These are phyloP conservation scores for Hylaeus volcanicus DNA, from an alignment of 1,140 invertebrate genomes.

Conservation along the genomic window DNA sequence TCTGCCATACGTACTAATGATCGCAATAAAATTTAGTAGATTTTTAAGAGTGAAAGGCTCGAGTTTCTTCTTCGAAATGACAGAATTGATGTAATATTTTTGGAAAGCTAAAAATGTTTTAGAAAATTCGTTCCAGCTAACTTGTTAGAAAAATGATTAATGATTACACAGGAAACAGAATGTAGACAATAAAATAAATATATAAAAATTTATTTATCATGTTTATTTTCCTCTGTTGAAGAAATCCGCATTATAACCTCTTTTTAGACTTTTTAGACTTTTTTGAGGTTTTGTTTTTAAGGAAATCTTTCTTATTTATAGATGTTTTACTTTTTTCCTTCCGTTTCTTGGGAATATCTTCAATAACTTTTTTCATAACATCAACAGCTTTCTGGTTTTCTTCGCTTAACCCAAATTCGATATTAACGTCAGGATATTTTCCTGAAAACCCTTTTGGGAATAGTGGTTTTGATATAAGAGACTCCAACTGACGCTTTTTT, in stretches of 20 bases:
- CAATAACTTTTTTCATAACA: conserved; percentile 80
- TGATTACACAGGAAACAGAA: neutral
- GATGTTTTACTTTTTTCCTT: conserved; percentile 56
- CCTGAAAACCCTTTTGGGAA: conserved; percentile 86
- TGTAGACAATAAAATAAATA: conserved; percentile 28
- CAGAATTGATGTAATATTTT: neutral
- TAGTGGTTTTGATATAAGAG: conserved; percentile 83
- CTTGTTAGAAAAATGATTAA: neutral
- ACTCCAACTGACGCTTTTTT: conserved; percentile 82
- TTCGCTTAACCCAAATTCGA: conserved; percentile 55
- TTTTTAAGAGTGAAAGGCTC: conserved; percentile 28
- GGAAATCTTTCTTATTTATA: conserved; percentile 31
- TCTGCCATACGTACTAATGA: conserved; percentile 58
- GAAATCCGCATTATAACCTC: conserved; percentile 37
- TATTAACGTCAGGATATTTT: conserved; percentile 83
- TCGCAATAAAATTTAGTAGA: conserved; percentile 10
- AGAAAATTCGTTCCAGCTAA: neutral
- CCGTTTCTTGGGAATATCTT: conserved; percentile 66
- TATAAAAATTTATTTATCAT: conserved; percentile 13
- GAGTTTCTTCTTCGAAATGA: conserved; percentile 22
- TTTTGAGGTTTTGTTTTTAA: conserved; percentile 44
- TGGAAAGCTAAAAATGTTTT: neutral
- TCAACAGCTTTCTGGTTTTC: conserved; percentile 80
- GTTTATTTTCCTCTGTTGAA: conserved; percentile 7
- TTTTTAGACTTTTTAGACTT: conserved; percentile 42